Evolutionary conservation across 2,113 vertebrate species (phyloP), one percentile per base, ranked within the genome.

Genomic region (Symphodus melops): DNA sequence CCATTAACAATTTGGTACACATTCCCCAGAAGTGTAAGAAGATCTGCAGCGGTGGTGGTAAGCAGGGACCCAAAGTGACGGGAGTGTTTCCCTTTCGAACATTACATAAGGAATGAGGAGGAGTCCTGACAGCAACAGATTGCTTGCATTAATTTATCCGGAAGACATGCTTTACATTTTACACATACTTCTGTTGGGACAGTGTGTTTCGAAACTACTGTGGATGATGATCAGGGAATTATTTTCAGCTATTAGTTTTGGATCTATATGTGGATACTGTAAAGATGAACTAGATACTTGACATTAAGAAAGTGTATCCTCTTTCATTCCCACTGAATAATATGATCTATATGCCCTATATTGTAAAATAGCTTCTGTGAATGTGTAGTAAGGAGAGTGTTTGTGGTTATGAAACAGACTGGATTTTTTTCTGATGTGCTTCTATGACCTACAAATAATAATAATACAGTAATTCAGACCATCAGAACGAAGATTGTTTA

Each of bases 21-120:
- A 81, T 92, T 92, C 81, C 85, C 67, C 17, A 59, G 68, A 89
- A 77, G 65, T 85, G 88, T 82, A 89, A 91, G 49, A 61, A 60
- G 80, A 92, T 79, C 78, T 36, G 39, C 4, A 39, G 61, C 48
- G 33, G 48, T 68, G 65, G 28, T 4, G 6, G 23, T 48, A 66
- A 49, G 49, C 57, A 20, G 39, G 16, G 58, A 25, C 48, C 14
- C 44, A 33, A 54, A 58, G 46, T 36, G 58, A 23, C 8, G 8
- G 70, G 49, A 75, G 73, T 70, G 86, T 78, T 72, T 61, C 36
- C 67, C 69, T 37, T n/a, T 6, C 3, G 3, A 11, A 44, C 1
- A 23, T 92, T 89, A 75, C 68, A 69, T 87, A 88, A 84, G 17
- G 28, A 55, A 39, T 72, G 64, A 54, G 49, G 61, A 58, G 44